A percentile compares a stretch with the other conserved stretches of the same genome.
Conservation (phyloP, 2,113 vertebrate genomes). For the Arizona elegans region DNA sequence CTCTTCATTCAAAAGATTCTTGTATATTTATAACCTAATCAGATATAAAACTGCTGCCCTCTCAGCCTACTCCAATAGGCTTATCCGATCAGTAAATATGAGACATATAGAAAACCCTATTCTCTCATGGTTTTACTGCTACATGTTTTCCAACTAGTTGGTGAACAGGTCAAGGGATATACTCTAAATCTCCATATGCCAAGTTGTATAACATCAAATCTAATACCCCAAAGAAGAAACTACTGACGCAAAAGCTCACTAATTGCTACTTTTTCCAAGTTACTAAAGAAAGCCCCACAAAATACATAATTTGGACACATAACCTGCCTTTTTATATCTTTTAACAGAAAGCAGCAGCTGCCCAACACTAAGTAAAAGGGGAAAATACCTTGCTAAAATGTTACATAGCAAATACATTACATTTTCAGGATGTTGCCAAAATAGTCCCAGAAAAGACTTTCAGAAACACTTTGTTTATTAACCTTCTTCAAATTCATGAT, state of each 20-base stretch:
- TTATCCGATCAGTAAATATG: not conserved
- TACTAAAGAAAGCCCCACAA: constrained; percentile 1
- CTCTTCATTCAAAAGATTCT: not conserved
- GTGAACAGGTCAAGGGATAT: not conserved
- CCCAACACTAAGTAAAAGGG: not conserved
- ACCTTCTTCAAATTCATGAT: not conserved
- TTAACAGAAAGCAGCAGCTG: not conserved
- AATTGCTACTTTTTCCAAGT: constrained; percentile 15
- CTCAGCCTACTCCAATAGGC: not conserved
- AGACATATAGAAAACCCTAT: not conserved
- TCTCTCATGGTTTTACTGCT: not conserved
- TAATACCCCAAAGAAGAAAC: not conserved
- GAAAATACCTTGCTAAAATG: constrained; percentile 2
- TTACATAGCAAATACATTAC: not conserved
- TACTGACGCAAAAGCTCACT: constrained; percentile 27
- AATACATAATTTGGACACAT: rapidly evolving
- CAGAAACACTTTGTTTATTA: constrained; percentile 4
- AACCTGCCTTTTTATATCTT: constrained; percentile 20
- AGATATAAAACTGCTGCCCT: not conserved
- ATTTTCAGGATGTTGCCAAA: not conserved
- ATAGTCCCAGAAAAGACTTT: not conserved
- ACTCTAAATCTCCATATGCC: not conserved
- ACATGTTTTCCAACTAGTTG: not conserved
- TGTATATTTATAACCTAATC: not conserved
- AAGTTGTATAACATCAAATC: not conserved